Evolutionary conservation across 1,140 invertebrate genomes (phyloP).

Genomic region (Ostrea denselamellosa): DNA sequence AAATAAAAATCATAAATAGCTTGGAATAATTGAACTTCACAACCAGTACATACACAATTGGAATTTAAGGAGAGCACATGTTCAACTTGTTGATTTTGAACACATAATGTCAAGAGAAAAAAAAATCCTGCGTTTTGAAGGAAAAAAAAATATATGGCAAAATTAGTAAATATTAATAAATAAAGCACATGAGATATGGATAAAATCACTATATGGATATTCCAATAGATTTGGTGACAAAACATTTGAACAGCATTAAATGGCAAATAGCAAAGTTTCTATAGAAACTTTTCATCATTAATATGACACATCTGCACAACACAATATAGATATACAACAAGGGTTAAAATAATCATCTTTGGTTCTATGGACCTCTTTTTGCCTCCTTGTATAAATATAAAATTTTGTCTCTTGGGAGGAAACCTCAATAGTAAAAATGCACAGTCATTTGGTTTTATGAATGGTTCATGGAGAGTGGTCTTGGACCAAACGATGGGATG

Average conservation of each 20-base stretch:
- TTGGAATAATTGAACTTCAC: slow-evolving; percentile 36
- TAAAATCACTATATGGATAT: not conserved
- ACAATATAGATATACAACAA: slow-evolving; percentile 19
- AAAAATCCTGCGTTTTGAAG: not conserved
- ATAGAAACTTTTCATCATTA: slow-evolving; percentile 19
- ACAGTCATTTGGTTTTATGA: slow-evolving; percentile 31
- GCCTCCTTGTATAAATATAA: slow-evolving; percentile 38
- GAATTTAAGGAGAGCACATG: not conserved
- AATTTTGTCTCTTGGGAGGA: slow-evolving; percentile 14
- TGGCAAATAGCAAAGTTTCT: not conserved
- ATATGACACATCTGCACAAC: slow-evolving; percentile 34
- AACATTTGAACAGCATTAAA: slow-evolving; percentile 11
- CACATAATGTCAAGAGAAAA: not conserved
- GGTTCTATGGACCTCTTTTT: slow-evolving; percentile 26
- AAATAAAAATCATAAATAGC: slow-evolving; percentile 37
- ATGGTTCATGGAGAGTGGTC: slow-evolving; percentile 31
- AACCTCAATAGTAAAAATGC: slow-evolving; percentile 25
- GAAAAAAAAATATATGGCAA: not conserved
- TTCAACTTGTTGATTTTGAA: not conserved
- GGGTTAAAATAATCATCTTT: slow-evolving; percentile 34
- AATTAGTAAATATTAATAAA: slow-evolving; percentile 37
- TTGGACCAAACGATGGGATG: slow-evolving; percentile 35
- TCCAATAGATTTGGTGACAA: not conserved
- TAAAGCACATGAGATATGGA: slow-evolving; percentile 30
- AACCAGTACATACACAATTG: slow-evolving; percentile 15